Base-by-base conservation (phyloP, 37 sponge, comb jelly and placozoan genomes). In the Hormiphora californensis region DNA sequence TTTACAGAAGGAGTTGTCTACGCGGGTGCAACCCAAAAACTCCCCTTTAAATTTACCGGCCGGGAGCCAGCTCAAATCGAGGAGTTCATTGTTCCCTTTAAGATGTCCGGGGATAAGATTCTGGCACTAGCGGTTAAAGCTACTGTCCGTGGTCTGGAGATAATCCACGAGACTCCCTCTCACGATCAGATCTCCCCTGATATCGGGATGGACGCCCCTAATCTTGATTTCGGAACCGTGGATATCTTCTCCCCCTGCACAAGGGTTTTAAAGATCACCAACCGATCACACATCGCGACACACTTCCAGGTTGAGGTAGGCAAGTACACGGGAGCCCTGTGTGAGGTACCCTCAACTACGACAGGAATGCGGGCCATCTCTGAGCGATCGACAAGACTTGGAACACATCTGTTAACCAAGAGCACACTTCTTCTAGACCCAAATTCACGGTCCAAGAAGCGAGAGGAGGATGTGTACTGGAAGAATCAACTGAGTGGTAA, bases 91-190 rank as follows among this genome's bases (percentile, higher is more conserved):
- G 81, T 73, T 22, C 39, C 44, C 17, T 73, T 73, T 28, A 7
- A 43, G 11, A 73, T 73, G 81, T 33, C 41, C 1, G 81, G 81
- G 27, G 81, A 30, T 7, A 73, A 73, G 7, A 46, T 73, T n/a
- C 81, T 73, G 25, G 81, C 81, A 4, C 44, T 73, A 15, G 81
- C 46, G 1, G 43, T 73, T 46, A 73, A 33, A 28, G 81, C 81
- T 21, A 46, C 40, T 4, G 81, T 73, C 11, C 32, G 35, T 23
- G 81, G 81, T 41, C 46, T 73, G n/a, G 23, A 73, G 0, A 73
- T 73, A 43, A 21, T 73, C 9, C 81, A 73, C 44, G 81, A 73
- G 81, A 73, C 81, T 9, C 81, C 81, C 17, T 43, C 40, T 41
- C 39, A n/a, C 21, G 44, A 73, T 5, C 43, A 40, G 27, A 73